Conservation (phyloP, 2,113 vertebrate species). For the Cinclus mexicanus region DNA sequence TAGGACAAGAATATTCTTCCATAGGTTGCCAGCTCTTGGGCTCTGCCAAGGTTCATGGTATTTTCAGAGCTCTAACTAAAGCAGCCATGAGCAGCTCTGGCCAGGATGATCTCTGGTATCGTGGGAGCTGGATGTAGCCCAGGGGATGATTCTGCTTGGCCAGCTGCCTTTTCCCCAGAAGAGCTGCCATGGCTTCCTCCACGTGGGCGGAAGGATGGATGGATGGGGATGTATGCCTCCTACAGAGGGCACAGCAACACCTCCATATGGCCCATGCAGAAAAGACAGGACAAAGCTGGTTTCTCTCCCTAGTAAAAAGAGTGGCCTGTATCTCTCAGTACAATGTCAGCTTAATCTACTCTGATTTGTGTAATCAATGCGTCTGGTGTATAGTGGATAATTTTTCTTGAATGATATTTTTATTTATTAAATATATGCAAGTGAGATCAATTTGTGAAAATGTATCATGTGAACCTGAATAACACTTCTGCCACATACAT, state of each 20-base stretch:
- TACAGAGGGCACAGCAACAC: background rate
- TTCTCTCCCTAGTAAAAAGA: background rate
- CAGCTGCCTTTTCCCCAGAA: background rate
- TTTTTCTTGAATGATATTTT: background rate
- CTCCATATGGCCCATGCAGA: slow-evolving; percentile 17
- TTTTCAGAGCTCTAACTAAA: background rate
- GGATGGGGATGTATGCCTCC: background rate
- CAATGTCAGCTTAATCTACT: background rate
- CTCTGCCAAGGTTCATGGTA: background rate
- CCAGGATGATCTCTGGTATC: background rate
- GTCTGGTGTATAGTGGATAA: background rate
- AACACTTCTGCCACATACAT: background rate
- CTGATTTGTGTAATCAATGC: background rate
- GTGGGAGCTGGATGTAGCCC: background rate
- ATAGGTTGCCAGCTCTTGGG: background rate
- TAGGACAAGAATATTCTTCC: background rate
- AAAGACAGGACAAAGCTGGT: background rate
- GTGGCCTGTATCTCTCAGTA: background rate
- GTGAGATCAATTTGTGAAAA: background rate
- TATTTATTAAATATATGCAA: background rate
- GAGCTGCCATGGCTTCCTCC: background rate
- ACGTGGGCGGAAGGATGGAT: background rate
- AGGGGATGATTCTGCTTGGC: slow-evolving; percentile 28
- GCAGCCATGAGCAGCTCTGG: background rate
- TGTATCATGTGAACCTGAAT: background rate